Evolutionary conservation across 2,888 invertebrate species (phyloP).

Genomic region (Brachypalpus laphriformis): DNA sequence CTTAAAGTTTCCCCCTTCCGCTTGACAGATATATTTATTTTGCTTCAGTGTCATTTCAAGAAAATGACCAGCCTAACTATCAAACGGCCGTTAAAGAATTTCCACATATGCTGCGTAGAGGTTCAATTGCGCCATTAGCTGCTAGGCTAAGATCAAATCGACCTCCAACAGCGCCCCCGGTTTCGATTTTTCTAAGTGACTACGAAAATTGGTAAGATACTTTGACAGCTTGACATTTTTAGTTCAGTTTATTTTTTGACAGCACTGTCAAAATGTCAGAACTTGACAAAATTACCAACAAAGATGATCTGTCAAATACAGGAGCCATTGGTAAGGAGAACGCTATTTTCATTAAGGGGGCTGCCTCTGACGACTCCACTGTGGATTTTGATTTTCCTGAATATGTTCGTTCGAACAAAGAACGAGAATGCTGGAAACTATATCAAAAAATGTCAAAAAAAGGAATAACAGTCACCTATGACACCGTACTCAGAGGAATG

Average conservation of each 20-base stretch:
- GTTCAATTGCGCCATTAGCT: slow-evolving; percentile 81
- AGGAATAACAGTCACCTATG: slow-evolving; percentile 87
- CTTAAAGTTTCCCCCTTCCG: background rate
- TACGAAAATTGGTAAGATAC: slow-evolving; percentile 69
- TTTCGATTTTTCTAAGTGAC: slow-evolving; percentile 79
- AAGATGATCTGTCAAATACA: slow-evolving; percentile 70
- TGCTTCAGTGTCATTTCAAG: slow-evolving; percentile 82
- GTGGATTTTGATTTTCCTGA: slow-evolving; percentile 81
- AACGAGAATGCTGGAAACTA: slow-evolving; percentile 88
- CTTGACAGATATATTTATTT: background rate
- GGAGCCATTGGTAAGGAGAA: slow-evolving; percentile 70
- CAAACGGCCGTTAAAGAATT: slow-evolving; percentile 81
- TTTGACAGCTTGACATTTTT: background rate
- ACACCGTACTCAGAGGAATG: slow-evolving; percentile 88
- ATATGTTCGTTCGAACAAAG: slow-evolving; percentile 84
- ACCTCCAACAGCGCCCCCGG: slow-evolving; percentile 82
- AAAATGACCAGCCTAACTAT: slow-evolving; percentile 80
- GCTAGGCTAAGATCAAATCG: slow-evolving; percentile 81
- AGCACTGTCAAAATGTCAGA: slow-evolving; percentile 60
- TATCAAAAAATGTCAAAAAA: slow-evolving; percentile 88
- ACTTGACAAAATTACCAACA: slow-evolving; percentile 37
- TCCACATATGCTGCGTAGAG: slow-evolving; percentile 81
- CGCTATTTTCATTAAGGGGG: slow-evolving; percentile 66
- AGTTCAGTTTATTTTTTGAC: background rate
- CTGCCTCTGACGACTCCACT: slow-evolving; percentile 6